Evolutionary conservation across 2,888 invertebrate genomes (phyloP).

Genomic region (Brassicogethes aeneus): DNA sequence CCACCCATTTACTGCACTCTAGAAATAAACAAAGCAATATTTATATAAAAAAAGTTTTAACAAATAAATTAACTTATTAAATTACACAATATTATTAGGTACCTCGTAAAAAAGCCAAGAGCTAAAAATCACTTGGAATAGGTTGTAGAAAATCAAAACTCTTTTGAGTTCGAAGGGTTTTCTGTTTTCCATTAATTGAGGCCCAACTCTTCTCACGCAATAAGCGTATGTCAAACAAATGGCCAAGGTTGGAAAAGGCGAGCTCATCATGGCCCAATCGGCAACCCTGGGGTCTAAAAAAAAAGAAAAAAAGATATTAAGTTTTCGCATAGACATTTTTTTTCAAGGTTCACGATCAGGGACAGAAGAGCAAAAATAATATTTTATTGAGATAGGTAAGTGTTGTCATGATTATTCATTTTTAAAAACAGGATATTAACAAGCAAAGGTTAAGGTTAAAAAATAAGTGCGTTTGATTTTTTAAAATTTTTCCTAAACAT

Average conservation of each 20-base stretch:
- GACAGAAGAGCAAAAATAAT: too few species aligned
- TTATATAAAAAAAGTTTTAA: neutral
- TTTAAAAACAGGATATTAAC: too few species aligned
- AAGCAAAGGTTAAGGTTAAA: too few species aligned
- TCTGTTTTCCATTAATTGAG: slow-evolving; percentile 80
- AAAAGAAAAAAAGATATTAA: too few species aligned
- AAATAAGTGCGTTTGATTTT: too few species aligned
- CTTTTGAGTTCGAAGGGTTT: slow-evolving; percentile 77
- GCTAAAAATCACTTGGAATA: slow-evolving; percentile 83
- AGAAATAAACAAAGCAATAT: neutral
- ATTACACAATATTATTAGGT: too few species aligned
- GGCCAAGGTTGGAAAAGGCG: slow-evolving; percentile 75
- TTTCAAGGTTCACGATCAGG: too few species aligned
- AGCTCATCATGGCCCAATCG: slow-evolving; percentile 83
- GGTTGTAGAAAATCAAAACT: slow-evolving; percentile 77
- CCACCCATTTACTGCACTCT: slow-evolving; percentile 51
- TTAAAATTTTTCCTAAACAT: too few species aligned
- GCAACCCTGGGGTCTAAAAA: slow-evolving; percentile 82
- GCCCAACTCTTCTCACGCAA: slow-evolving; percentile 73
- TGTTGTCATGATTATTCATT: too few species aligned
- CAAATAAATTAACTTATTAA: too few species aligned
- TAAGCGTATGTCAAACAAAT: slow-evolving; percentile 80
- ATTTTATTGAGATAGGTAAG: too few species aligned
- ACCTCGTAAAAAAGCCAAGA: slow-evolving; percentile 91
- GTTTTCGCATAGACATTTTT: too few species aligned